Percentiles rank a stretch among this genome's conserved stretches.
These are phyloP conservation scores for Boloria selene DNA, from an alignment of 2,888 invertebrate genomes.

Conservation along the genomic window DNA sequence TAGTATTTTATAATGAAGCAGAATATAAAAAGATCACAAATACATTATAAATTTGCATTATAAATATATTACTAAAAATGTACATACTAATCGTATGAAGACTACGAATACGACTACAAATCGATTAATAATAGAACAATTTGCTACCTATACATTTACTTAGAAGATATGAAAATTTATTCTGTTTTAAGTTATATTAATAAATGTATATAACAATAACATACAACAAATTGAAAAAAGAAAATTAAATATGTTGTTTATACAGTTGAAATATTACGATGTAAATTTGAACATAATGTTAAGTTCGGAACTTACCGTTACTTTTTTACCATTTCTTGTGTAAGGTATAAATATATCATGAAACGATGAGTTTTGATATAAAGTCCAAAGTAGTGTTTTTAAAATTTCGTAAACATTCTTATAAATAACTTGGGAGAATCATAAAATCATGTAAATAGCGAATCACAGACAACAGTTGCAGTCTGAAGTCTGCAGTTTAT, in stretches of 20 bases:
- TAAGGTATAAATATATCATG: background rate
- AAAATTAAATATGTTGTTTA: background rate
- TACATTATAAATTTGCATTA: too few relatives aligned
- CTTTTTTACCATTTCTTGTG: slow-evolving; percentile 8
- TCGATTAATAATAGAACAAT: too few relatives aligned
- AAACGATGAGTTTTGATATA: background rate
- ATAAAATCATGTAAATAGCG: background rate
- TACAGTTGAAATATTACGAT: background rate
- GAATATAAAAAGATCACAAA: too few relatives aligned
- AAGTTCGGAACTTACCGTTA: slow-evolving; percentile 16
- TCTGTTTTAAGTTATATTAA: too few relatives aligned
- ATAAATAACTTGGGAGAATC: slow-evolving; percentile 4
- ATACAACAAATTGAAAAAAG: background rate
- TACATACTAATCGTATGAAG: too few relatives aligned
- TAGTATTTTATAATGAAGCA: too few relatives aligned
- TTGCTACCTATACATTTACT: too few relatives aligned
- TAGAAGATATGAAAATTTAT: too few relatives aligned
- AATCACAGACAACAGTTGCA: slow-evolving; percentile 4
- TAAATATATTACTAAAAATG: too few relatives aligned
- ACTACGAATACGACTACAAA: too few relatives aligned
- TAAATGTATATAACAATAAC: too few relatives aligned
- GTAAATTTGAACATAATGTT: slow-evolving; percentile 8
- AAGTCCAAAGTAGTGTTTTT: background rate
- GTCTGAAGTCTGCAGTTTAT: background rate
- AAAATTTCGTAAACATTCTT: slow-evolving; percentile 17